Conservation (phyloP, 1,140 invertebrate species). For the Liolophura sinensis region DNA sequence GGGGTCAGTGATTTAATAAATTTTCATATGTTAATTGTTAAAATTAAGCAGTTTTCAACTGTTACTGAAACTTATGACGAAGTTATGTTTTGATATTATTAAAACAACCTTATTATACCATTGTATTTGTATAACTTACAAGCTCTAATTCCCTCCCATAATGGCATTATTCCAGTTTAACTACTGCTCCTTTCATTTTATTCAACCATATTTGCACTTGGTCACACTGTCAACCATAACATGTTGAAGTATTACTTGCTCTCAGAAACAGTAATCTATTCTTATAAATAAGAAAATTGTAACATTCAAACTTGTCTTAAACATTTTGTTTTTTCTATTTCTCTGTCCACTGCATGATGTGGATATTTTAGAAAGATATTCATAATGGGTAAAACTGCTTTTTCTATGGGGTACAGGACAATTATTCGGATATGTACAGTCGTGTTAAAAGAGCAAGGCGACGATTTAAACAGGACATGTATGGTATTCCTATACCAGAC, state of each 20-base stretch:
- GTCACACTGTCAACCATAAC: too few relatives aligned
- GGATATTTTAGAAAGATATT: neutral
- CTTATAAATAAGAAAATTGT: neutral
- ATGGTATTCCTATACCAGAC: conserved; percentile 43
- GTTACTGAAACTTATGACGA: too few relatives aligned
- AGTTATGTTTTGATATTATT: too few relatives aligned
- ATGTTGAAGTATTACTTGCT: too few relatives aligned
- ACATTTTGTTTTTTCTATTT: neutral
- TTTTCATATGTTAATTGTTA: neutral
- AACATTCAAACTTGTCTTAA: neutral
- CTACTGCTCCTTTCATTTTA: too few relatives aligned
- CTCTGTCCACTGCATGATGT: neutral
- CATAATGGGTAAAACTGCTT: neutral
- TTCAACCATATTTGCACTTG: too few relatives aligned
- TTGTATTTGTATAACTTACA: too few relatives aligned
- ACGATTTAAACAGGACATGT: conserved; percentile 51
- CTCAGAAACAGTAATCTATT: too few relatives aligned
- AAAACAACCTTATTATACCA: too few relatives aligned
- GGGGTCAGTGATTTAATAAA: conserved; percentile 16
- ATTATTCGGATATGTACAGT: conserved; percentile 66
- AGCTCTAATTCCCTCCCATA: too few relatives aligned
- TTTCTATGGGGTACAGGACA: conserved; percentile 11
- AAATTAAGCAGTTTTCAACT: neutral
- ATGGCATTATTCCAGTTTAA: too few relatives aligned
- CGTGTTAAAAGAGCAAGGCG: conserved; percentile 64